phyloP scores from a whole-genome alignment of 2,113 vertebrate species.

The Callithrix jacchus region DNA sequence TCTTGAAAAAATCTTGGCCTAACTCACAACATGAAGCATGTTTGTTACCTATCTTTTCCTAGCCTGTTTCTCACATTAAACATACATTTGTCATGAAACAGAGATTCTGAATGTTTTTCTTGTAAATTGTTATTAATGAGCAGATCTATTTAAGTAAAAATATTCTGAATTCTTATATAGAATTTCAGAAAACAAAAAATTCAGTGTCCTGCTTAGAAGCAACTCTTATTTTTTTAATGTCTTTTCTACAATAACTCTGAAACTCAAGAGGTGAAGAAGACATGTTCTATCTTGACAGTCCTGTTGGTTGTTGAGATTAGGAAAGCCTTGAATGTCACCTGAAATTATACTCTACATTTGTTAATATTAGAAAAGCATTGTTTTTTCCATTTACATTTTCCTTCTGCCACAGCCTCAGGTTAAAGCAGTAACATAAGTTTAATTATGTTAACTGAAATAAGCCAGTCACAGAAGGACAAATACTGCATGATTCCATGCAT shows the following conservation, averaged over 20 bases:
- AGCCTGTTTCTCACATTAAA: neutral
- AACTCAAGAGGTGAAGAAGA: neutral
- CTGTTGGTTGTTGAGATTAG: neutral
- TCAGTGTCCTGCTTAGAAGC: neutral
- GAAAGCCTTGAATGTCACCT: neutral
- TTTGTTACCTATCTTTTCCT: neutral
- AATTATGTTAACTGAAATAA: neutral
- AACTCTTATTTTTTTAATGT: neutral
- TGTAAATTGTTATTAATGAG: neutral
- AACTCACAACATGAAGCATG: neutral
- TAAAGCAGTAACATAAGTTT: neutral
- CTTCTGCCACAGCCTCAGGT: neutral
- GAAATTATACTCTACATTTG: neutral
- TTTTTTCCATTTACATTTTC: neutral
- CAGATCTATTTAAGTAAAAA: neutral
- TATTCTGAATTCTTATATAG: neutral
- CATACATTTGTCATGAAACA: neutral
- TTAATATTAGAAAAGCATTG: neutral
- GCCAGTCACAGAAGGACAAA: neutral
- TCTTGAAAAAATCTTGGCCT: neutral
- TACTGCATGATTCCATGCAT: neutral
- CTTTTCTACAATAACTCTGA: neutral
- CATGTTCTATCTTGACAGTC: neutral
- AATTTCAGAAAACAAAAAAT: constrained; percentile 23
- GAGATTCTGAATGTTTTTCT: neutral